Percentiles rank a stretch among this genome's conserved stretches.
Evolutionary conservation across 2,888 invertebrate genomes (phyloP).

Genomic region (Hemistola chrysoprasaria): DNA sequence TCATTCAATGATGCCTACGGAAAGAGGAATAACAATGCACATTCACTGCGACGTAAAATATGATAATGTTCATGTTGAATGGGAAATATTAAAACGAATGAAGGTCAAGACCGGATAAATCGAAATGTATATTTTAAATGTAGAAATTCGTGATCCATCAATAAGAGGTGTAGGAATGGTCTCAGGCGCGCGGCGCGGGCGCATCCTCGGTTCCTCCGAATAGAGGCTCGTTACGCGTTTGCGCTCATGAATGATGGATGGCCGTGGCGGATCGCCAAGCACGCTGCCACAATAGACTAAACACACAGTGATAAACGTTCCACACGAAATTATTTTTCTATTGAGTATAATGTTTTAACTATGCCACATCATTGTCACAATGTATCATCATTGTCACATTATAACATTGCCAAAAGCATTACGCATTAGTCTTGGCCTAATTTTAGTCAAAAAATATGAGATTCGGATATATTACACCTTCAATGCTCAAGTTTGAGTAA

Average conservation of each 20-base stretch:
- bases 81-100: slow-evolving; percentile 46
- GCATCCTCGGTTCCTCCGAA: slow-evolving; percentile 56
- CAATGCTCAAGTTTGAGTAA: no score
- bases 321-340: no score
- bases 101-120: slow-evolving; percentile 47
- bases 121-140: slow-evolving; percentile 50
- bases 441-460: no score
- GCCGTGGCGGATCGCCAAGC: slow-evolving; percentile 64
- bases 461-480: no score
- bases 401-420: no score
- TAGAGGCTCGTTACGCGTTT: slow-evolving; percentile 77
- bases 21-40: slow-evolving; percentile 57
- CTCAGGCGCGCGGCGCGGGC: slow-evolving; percentile 56
- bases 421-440: no score
- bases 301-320: slow-evolving; percentile 3
- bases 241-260: slow-evolving; percentile 73
- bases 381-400: no score
- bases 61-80: slow-evolving; percentile 42
- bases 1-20: slow-evolving; percentile 52
- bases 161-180: slow-evolving; percentile 59
- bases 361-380: no score
- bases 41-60: slow-evolving; percentile 46
- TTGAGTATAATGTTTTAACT: no score
- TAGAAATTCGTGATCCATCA: slow-evolving; percentile 64
- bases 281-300: slow-evolving; percentile 36